Percentiles rank a stretch among this genome's conserved stretches.
Evolutionary conservation across 1,140 invertebrate species (phyloP).

Genomic region (Saxidomus purpurata): DNA sequence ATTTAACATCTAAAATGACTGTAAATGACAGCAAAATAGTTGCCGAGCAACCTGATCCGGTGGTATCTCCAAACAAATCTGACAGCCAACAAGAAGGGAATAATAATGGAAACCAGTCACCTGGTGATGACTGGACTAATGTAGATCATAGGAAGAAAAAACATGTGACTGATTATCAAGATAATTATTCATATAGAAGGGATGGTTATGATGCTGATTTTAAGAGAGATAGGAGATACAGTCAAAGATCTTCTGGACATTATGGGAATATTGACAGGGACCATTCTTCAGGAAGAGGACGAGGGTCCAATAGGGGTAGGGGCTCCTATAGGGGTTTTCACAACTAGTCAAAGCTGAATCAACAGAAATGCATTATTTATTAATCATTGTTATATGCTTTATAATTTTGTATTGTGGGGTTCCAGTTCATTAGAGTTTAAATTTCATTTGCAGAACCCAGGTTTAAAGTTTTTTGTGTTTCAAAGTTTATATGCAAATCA

Average conservation of each 20-base stretch:
- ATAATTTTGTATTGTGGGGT: no score
- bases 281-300: neutral
- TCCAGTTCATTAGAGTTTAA: no score
- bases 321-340: conserved; percentile 13
- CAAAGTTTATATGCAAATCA: no score
- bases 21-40: neutral
- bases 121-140: conserved; percentile 10
- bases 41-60: neutral
- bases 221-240: neutral
- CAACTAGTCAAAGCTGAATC: neutral
- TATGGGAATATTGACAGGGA: neutral
- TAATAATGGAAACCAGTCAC: neutral
- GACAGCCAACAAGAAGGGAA: neutral
- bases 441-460: no score
- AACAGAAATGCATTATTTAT: no score
- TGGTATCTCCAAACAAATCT: neutral
- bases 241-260: neutral
- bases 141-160: conserved; percentile 29
- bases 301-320: conserved; percentile 12
- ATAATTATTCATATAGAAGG: neutral
- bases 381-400: no score
- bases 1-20: conserved; percentile 1
- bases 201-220: neutral
- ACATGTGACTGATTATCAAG: conserved; percentile 47
- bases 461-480: no score